Evolutionary conservation across 2,888 invertebrate species (phyloP).

Genomic region (Scaptomyza caliginosa): DNA sequence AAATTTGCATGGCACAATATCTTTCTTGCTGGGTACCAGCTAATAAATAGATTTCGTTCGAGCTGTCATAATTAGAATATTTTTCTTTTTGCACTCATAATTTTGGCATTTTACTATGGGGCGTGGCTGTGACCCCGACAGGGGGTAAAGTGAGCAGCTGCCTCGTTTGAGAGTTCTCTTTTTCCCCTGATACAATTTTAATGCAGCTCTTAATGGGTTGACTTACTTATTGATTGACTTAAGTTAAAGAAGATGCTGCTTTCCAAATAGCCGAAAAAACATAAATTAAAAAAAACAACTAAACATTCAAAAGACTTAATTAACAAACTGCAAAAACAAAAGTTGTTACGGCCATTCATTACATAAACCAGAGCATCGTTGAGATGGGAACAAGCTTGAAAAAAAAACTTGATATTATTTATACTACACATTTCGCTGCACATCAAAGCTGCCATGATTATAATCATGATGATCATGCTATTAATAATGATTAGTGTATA

Average conservation of each 20-base stretch:
- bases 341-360: slow-evolving; percentile 44
- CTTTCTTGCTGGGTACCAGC: slow-evolving; percentile 33
- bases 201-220: background rate
- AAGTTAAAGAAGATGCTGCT: slow-evolving; percentile 1
- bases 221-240: too few species aligned
- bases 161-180: slow-evolving; percentile 1
- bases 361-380: slow-evolving; percentile 53
- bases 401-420: slow-evolving; percentile 29
- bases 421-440: slow-evolving; percentile 46
- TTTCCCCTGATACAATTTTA: slow-evolving; percentile 1
- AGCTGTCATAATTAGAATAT: slow-evolving; percentile 59
- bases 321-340: slow-evolving; percentile 43
- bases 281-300: slow-evolving; percentile 42
- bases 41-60: slow-evolving; percentile 55
- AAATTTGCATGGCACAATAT: slow-evolving; percentile 77
- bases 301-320: slow-evolving; percentile 62
- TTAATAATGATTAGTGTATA: slow-evolving; percentile 11
- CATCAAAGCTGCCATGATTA: slow-evolving; percentile 35
- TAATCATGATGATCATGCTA: slow-evolving; percentile 3
- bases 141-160: slow-evolving; percentile 76
- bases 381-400: slow-evolving; percentile 12
- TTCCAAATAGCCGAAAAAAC: slow-evolving; percentile 9
- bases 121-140: slow-evolving; percentile 53
- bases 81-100: slow-evolving; percentile 67
- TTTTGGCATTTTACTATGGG: slow-evolving; percentile 60